These are phyloP conservation scores for Formica exsecta DNA, from an alignment of 1,140 invertebrate genomes.

Conservation along the genomic window DNA sequence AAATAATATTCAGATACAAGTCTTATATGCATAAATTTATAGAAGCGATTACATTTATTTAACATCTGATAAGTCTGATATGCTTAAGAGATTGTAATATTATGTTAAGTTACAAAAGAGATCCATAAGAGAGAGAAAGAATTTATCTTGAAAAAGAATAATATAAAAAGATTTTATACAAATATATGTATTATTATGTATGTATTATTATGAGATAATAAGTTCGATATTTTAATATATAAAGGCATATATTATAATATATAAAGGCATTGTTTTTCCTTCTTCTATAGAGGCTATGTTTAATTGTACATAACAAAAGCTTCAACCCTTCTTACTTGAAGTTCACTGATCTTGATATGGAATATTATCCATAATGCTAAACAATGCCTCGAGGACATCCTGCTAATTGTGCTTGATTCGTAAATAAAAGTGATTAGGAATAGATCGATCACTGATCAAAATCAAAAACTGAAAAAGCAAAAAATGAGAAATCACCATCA, in stretches of 20 bases:
- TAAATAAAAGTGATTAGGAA: conserved; percentile 72
- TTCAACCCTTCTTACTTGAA: conserved; percentile 16
- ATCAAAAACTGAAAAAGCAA: conserved; percentile 84
- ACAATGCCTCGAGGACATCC: not conserved
- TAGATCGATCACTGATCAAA: conserved; percentile 49
- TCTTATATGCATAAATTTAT: not conserved
- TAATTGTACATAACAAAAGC: not conserved
- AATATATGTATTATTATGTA: not conserved
- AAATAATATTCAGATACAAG: not conserved
- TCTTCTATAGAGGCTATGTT: not conserved
- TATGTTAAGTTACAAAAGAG: not conserved
- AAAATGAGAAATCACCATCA: conserved; percentile 88
- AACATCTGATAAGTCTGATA: not conserved
- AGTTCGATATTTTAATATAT: not conserved
- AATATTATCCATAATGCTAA: conserved; percentile 3
- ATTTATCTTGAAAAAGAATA: not conserved
- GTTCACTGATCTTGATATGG: not conserved
- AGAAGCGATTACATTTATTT: too few relatives aligned
- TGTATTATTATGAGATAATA: not conserved
- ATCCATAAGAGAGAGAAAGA: not conserved
- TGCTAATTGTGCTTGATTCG: conserved; percentile 54
- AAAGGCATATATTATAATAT: not conserved
- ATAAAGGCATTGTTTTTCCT: not conserved
- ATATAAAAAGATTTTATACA: too few relatives aligned
- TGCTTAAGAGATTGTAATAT: not conserved